Evolutionary conservation across 2,888 invertebrate genomes (phyloP).

Genomic region (Lordiphosa andalusiaca): DNA sequence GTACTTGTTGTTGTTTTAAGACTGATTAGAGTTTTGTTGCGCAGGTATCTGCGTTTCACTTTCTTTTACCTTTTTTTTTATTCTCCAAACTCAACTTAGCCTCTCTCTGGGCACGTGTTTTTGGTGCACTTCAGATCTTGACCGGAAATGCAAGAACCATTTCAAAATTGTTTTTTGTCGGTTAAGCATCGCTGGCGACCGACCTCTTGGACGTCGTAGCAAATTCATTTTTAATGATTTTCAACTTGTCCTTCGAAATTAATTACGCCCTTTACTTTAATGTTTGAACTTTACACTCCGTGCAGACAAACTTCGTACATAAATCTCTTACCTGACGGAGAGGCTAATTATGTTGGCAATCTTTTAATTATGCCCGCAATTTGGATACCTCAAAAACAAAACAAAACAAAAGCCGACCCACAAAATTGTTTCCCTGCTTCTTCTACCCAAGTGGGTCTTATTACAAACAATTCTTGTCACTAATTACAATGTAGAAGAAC

Average conservation of each 20-base stretch:
- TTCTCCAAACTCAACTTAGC: slow-evolving; percentile 5
- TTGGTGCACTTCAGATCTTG: not conserved
- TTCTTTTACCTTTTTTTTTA: slow-evolving; percentile 31
- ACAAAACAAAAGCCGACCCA: slow-evolving; percentile 23
- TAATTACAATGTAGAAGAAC: slow-evolving; percentile 69
- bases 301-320: slow-evolving; percentile 8
- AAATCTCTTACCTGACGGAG: slow-evolving; percentile 18
- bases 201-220: slow-evolving; percentile 24
- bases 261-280: slow-evolving; percentile 43
- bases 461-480: slow-evolving; percentile 71
- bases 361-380: slow-evolving; percentile 60
- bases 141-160: not conserved
- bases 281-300: slow-evolving; percentile 48
- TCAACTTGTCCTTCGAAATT: slow-evolving; percentile 40
- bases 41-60: slow-evolving; percentile 45
- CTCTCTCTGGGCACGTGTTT: slow-evolving; percentile 19
- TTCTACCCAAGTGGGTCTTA: slow-evolving; percentile 31
- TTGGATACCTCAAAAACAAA: slow-evolving; percentile 7
- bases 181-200: slow-evolving; percentile 29
- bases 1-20: slow-evolving; percentile 38
- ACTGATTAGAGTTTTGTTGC: slow-evolving; percentile 41
- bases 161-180: slow-evolving; percentile 2
- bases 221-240: slow-evolving; percentile 40
- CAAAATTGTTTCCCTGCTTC: slow-evolving; percentile 39
- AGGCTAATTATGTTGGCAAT: slow-evolving; percentile 64